Percentiles rank a stretch among this genome's conserved stretches.
Conservation (phyloP, 1,140 invertebrate species). For the Acyrthosiphon pisum region DNA sequence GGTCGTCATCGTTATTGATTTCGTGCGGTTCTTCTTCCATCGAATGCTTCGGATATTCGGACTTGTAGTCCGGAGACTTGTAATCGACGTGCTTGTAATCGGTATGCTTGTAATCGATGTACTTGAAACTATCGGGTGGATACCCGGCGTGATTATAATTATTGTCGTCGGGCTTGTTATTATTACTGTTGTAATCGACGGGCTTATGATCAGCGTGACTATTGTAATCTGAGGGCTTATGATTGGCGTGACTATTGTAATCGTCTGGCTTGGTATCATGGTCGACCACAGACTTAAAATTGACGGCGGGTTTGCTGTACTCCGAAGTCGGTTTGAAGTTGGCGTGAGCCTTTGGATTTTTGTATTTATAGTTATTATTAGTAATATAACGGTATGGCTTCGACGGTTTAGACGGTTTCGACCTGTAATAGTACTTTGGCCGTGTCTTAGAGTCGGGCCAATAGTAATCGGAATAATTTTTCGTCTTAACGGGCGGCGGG, state of each 20-base stretch:
- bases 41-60: not conserved
- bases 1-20: not conserved
- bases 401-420: not conserved
- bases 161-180: not conserved
- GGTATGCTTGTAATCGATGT: not conserved
- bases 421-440: not conserved
- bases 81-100: not conserved
- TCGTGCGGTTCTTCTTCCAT: not conserved
- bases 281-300: not conserved
- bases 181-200: not conserved
- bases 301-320: not conserved
- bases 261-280: not conserved
- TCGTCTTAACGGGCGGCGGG: conserved; percentile 33
- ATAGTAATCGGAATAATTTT: conserved; percentile 26
- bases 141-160: not conserved
- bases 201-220: not conserved
- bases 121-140: not conserved
- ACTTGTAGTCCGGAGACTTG: conserved; percentile 28
- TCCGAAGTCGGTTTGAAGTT: not conserved
- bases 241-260: not conserved
- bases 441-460: not conserved
- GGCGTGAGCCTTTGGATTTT: not conserved
- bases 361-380: not conserved
- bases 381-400: not conserved
- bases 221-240: not conserved